Base-by-base conservation (phyloP, 2,113 vertebrate species). In the Corythaeola cristata region DNA sequence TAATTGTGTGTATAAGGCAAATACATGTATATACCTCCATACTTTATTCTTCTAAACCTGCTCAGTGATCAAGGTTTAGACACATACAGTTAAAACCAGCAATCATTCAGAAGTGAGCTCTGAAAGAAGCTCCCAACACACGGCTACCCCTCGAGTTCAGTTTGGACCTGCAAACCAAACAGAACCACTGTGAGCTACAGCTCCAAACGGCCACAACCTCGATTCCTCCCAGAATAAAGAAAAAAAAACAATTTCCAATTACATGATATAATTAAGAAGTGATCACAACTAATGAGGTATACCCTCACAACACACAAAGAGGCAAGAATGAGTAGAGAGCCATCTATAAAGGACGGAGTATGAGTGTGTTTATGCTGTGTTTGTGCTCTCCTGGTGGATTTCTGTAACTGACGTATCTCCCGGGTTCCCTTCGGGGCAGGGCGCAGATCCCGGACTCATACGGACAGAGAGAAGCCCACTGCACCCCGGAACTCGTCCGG, bases 321-420 rank as follows among this genome's bases (percentile, higher is more conserved):
- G 8, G 27, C 21, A 59, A 53, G 44, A 45, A 23, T 0, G 22
- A 41, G 23, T 0, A 14, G 21, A 66, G 23, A 82, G 7, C 10
- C 6, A 6, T 0, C 8, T 3, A 8, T 4, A 8, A 35, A 41
- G 24, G 8, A 27, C 1, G 33, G 6, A 62, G 16, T 3, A 16
- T 0, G 44, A 17, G 8, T 4, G 20, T 12, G 23, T n/a, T 33
- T 16, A 8, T 5, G 4, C 58, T 23, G 32, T 41, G 33, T 44
- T 5, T 3, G 6, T 13, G 26, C 44, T 30, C 44, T 62, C 22
- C 33, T 16, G 20, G 6, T 1, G 6, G 11, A 23, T 24, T 33
- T 5, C 15, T 3, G 17, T 2, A 53, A 18, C 0, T 1, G 32
- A 7, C 2, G 9, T 2, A 7, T 5, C 23, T 15, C 56, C 2